Base-by-base conservation (phyloP, 2,888 invertebrate species). In the Megamerina dolium region DNA sequence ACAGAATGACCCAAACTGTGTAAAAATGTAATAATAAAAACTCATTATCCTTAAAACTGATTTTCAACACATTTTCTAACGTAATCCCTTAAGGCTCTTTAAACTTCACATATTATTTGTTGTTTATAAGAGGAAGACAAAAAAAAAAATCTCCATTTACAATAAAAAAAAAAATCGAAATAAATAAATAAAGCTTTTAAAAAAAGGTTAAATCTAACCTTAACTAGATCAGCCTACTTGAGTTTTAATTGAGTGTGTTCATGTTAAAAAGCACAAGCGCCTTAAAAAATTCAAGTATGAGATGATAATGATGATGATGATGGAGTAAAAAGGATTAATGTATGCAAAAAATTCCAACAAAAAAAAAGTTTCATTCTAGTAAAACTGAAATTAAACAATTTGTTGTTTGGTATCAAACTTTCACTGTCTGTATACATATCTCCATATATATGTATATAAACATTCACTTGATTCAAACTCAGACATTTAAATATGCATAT, bases 161-260 rank as follows among this genome's bases (percentile, higher is more conserved):
- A 23, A 23, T 23, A 23, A 23, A 9, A 4, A 31, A 31, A n/a
- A n/a, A n/a, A n/a, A n/a, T n/a, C n/a, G n/a, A n/a, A n/a, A 4
- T 31, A 10, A 35, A 43, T 16, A 42, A 17, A 39, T 46, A 54
- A 52, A 55, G 51, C 52, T 51, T 46, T 52, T 41, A 40, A 36
- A 37, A 41, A 44, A 20, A 16, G 13, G 37, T 37, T 17, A 26
- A 21, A 21, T 4, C 16, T 4, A n/a, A 23, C 23, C 13, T 14
- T 12, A 40, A 41, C 34, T 44, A 48, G 48, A 49, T 48, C 48
- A 48, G 50, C 37, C 45, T 48, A 48, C 62, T 65, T 65, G 56
- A 61, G 62, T 64, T 65, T 64, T 64, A 64, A 64, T 64, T 65
- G 64, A 62, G 64, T 64, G 66, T 63, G 20, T 34, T 16, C 29